Evolutionary conservation across 2,113 vertebrate species (phyloP).

Genomic region (Proteles cristata): DNA sequence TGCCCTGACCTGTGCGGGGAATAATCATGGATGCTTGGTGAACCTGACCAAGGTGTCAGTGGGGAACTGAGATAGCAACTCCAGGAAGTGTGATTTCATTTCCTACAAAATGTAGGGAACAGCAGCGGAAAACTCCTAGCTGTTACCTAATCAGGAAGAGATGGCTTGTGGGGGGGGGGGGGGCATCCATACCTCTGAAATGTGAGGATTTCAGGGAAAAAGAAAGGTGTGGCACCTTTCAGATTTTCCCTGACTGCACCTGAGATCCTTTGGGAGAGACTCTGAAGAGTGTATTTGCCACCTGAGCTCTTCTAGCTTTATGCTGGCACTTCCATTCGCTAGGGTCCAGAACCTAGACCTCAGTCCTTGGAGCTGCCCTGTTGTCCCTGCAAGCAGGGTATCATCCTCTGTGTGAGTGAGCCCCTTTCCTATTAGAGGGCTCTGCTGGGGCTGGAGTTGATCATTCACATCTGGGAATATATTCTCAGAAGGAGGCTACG

Average conservation of each 20-base stretch:
- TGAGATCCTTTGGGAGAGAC: background rate
- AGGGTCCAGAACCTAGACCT: background rate
- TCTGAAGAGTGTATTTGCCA: background rate
- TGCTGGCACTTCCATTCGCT: background rate
- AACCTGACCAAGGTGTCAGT: background rate
- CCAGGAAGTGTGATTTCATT: background rate
- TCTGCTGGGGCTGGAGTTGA: background rate
- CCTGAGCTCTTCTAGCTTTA: background rate
- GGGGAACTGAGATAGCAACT: background rate
- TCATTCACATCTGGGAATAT: conserved; percentile 8
- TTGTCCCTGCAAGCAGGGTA: background rate
- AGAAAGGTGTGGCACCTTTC: background rate
- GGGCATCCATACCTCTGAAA: background rate
- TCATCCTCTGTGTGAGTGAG: conserved; percentile 35
- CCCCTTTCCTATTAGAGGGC: background rate
- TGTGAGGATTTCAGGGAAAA: background rate
- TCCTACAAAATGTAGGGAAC: background rate
- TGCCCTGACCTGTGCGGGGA: background rate
- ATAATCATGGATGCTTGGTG: background rate
- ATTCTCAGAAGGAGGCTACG: background rate
- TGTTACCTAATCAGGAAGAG: background rate
- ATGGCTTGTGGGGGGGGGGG: no score
- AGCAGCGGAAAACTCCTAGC: background rate
- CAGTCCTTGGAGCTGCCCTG: background rate
- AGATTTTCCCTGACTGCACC: background rate